Conservation (phyloP, 2,888 invertebrate species). For the Mimumesa dahlbomi region DNA sequence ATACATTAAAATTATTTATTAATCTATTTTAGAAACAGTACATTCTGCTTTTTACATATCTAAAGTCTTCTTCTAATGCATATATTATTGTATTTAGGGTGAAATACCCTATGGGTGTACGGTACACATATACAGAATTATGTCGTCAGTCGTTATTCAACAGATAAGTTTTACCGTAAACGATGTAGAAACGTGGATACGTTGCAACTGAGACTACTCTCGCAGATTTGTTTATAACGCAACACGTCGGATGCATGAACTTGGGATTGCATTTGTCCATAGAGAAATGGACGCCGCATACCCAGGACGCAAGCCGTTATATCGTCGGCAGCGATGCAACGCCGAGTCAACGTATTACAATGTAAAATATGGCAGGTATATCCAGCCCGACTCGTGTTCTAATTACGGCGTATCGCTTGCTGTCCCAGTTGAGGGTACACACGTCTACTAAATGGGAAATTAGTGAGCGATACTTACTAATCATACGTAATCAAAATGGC, state of each 20-base stretch:
- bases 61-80: no score
- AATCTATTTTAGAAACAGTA: no score
- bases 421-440: slow-evolving; percentile 43
- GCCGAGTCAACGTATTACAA: slow-evolving; percentile 53
- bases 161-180: no score
- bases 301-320: slow-evolving; percentile 31
- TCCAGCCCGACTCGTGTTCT: slow-evolving; percentile 46
- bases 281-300: slow-evolving; percentile 37
- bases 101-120: no score
- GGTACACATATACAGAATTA: no score
- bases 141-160: no score
- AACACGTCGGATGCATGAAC: slow-evolving; percentile 25
- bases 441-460: slow-evolving; percentile 61
- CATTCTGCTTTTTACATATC: no score
- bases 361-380: slow-evolving; percentile 59
- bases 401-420: slow-evolving; percentile 59
- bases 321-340: slow-evolving; percentile 32
- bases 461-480: slow-evolving; percentile 65
- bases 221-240: slow-evolving; percentile 17
- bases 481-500: slow-evolving; percentile 55
- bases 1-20: no score
- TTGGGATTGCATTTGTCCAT: slow-evolving; percentile 40
- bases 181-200: no score
- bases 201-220: no score
- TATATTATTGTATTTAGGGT: no score